A percentile compares a stretch with the other conserved stretches of the same genome.
These are phyloP conservation scores for Caretta caretta DNA, from an alignment of 2,113 vertebrate species.

Conservation along the genomic window DNA sequence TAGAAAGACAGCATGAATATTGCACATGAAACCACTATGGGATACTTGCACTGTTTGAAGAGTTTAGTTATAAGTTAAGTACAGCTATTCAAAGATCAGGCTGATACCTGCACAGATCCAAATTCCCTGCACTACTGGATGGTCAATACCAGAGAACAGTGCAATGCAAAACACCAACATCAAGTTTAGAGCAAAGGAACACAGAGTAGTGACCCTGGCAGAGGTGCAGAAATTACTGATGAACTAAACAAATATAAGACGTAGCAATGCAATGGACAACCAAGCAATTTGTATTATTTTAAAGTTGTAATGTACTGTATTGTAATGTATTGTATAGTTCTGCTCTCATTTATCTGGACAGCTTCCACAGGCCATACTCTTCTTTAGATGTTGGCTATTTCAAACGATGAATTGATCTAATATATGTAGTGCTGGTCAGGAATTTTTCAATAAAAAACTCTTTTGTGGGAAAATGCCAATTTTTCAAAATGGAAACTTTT, in stretches of 20 bases:
- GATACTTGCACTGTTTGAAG: not conserved
- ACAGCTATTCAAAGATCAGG: not conserved
- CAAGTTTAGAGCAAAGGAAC: accelerated
- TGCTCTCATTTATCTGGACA: not conserved
- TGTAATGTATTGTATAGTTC: not conserved
- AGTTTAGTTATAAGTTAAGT: not conserved
- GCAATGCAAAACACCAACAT: not conserved
- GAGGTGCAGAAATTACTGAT: not conserved
- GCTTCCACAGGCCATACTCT: not conserved
- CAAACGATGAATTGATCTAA: not conserved
- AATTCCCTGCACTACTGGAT: accelerated
- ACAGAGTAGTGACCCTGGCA: not conserved
- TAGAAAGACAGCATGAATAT: not conserved
- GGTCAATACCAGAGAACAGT: accelerated
- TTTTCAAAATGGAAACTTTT: not conserved
- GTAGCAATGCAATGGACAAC: not conserved
- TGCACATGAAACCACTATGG: not conserved
- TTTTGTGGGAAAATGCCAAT: not conserved
- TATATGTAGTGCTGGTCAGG: not conserved
- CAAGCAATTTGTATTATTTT: not conserved
- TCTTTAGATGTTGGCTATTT: not conserved
- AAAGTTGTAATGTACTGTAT: not conserved
- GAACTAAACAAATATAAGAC: not conserved
- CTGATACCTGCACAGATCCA: not conserved
- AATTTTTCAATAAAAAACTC: not conserved